Evolutionary conservation across 2,888 invertebrate genomes (phyloP), one percentile per base, ranked within the genome.

Genomic region (Agrochola lychnidis): DNA sequence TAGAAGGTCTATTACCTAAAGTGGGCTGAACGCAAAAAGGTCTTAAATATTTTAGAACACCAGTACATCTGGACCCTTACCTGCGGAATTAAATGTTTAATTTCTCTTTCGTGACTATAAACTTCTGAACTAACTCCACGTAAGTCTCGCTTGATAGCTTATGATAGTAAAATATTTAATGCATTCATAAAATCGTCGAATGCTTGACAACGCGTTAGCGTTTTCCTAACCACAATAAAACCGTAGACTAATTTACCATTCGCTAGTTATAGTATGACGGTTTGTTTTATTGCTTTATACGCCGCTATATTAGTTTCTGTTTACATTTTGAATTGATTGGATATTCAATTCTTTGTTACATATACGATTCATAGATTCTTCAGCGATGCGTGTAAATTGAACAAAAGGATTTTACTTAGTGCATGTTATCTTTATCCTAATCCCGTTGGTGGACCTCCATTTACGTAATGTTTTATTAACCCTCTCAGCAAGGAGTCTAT

Each of bases 1-100:
- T 78, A 72, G 74, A 69, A 66, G 68, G 51, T 74, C 64, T 79
- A 76, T 81, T 85, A 82, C 70, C 72, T 78, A 74, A 82, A 84
- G 74, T 82, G 68, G 72, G 59, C 53, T 79, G 56, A 79, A 85
- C 78, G 80, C 82, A 82, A 83, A 82, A 82, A 82, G 72, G 70
- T 59, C 64, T 76, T 84, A 80, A 84, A 87, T 87, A 87, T 89
- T 89, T 76, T 40, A 80, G 67, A 59, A 66, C 59, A 56, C 70
- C 66, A 70, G 79, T 78, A 73, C 72, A 70, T 57, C 71, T 76
- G 57, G 63, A 76, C 68, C 61, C 57, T 67, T 70, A 70, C 51
- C 72, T 67, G 36, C 36, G 12, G 45, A 73, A 73, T 70, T 67
- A 75, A 76, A 78, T 78, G 70, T 78, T 73, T 59, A 56, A 76